Evolutionary conservation across 2,797 vertebrate species (phyloP), one percentile per base, ranked within the genome.

Genomic region (Typhlichthys eigenmanni): DNA sequence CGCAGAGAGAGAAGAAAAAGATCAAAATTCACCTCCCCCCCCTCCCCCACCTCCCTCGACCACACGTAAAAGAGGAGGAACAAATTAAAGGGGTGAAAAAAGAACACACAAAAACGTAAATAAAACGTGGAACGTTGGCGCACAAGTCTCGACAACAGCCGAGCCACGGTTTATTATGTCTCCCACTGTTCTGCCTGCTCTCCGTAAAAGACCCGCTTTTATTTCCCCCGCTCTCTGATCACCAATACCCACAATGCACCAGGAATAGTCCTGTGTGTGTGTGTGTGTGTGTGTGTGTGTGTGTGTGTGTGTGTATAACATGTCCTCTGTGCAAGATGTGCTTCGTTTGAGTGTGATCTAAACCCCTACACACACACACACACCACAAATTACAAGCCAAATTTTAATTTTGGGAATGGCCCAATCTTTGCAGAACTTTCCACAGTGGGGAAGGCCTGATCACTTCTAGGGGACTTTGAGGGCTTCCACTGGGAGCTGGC

Each of bases 351-450:
- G 79, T 19, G 1, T 0, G 3, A 58, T 89, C 87, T 86, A 92
- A 77, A 54, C 79, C 79, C 71, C 68, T 61, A 76, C 52, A 58
- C 69, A 47, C 83, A 76, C 68, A 78, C 76, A 70, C 83, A n/a
- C n/a, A n/a, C n/a, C 87, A 82, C 87, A 91, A 92, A 92, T 92
- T 91, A 92, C 86, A 91, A 92, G 89, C 84, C 14, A 65, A 82
- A 87, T 85, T 85, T 82, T 32, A 85, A 81, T 82, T 88, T 88
- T 85, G 84, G 88, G 88, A 85, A 80, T 78, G 71, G 78, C 85
- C 90, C 88, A 87, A 82, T 72, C 85, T 82, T 87, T 80, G 79
- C 77, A 74, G 83, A 84, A 81, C 81, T 91, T 92, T 90, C 88
- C 90, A 91, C 84, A 89, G 80, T 65, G 64, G 72, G 76, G 76